phyloP scores from a whole-genome alignment of 2,113 vertebrate species.

The Himantopus leucocephalus region DNA sequence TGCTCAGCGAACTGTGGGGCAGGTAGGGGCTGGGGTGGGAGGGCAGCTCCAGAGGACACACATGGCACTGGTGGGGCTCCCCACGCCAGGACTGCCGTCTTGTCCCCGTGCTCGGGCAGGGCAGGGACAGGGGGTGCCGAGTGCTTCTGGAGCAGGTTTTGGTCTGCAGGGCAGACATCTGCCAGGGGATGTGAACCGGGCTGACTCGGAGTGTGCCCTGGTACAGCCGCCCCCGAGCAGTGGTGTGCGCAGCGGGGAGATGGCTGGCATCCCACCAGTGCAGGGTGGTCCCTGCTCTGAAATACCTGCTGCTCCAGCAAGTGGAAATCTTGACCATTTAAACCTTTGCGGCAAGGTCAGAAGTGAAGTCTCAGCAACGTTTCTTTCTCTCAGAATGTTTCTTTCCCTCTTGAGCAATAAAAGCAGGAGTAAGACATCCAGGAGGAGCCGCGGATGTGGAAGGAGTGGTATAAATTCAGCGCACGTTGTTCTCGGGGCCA shows the following conservation, averaged over 20 bases:
- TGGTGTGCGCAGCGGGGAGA: neutral
- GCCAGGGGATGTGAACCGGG: fast-evolving
- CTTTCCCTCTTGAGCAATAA: neutral
- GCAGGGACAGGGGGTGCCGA: too few species aligned
- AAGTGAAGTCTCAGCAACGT: neutral
- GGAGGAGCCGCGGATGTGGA: neutral
- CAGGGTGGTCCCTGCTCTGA: neutral
- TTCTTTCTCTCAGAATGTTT: neutral
- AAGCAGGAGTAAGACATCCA: neutral
- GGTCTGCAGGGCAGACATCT: neutral
- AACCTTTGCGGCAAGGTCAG: neutral
- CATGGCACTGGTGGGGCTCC: too few species aligned
- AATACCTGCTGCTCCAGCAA: neutral
- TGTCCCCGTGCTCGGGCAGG: too few species aligned
- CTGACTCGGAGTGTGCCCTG: fast-evolving
- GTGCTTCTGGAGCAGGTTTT: neutral
- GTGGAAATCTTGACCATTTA: neutral
- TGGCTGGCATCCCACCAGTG: neutral
- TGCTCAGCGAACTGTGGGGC: neutral
- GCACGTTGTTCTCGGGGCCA: neutral
- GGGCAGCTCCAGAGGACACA: neutral
- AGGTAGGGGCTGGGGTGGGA: neutral
- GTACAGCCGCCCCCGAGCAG: fast-evolving
- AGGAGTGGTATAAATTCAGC: neutral
- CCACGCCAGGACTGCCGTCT: too few species aligned